Base-by-base conservation (phyloP, 2,888 invertebrate genomes). In the Pterostichus niger region DNA sequence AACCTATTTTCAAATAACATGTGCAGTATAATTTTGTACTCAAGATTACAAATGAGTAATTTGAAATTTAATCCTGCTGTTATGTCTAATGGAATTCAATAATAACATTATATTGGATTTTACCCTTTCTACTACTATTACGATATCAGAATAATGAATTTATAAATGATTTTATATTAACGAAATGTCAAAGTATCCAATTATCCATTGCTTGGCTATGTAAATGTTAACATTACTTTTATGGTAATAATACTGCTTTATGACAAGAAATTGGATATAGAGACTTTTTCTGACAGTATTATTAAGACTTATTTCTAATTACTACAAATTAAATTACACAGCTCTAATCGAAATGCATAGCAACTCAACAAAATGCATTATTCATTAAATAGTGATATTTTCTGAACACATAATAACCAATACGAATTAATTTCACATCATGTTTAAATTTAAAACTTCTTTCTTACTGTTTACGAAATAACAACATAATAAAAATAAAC, bases 111-210 rank as follows among this genome's bases (percentile, higher is more conserved):
- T 35, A 64, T 64, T 64, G 35, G 64, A 64, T 64, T 64, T 33
- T 64, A 64, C 64, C 64, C 64, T 64, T 71, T 71, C 44, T 40
- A 17, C 11, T 71, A 35, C 64, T 64, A 64, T 64, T 64, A 64
- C 35, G 64, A 64, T 64, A 71, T 71, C 68, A 71, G 68, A 71
- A 71, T 71, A 71, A 71, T 71, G 24, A 40, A 71, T 71, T 71
- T 71, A 64, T 64, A 64, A 64, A 64, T 64, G 64, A 40, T 40
- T 54, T 76, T 56, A 11, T 54, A 76, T 76, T 76, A 76, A 24
- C 59, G 59, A 59, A 77, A 77, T 77, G 77, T 77, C 77, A 77
- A 77, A 76, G 76, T 76, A 76, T 76, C 76, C 35, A 77, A 76
- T 52, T 76, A 76, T 76, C 76, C 35, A 54, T 76, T 76, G 33